Evolutionary conservation across 2,113 vertebrate species (phyloP).

Genomic region (Agapornis roseicollis): DNA sequence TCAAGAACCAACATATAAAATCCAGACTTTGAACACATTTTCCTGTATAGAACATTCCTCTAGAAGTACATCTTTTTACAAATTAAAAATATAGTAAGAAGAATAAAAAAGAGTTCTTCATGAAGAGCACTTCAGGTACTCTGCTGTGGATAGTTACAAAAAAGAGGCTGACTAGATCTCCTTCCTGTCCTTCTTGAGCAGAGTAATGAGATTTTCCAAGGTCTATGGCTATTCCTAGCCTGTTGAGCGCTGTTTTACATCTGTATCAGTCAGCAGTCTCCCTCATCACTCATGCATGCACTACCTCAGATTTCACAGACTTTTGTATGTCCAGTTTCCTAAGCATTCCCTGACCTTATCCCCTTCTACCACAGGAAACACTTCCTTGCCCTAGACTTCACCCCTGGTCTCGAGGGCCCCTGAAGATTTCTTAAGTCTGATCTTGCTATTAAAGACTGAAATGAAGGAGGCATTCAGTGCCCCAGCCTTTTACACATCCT

Average conservation of each 20-base stretch:
- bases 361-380: background rate
- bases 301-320: background rate
- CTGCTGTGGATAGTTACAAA: too few relatives aligned
- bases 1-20: background rate
- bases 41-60: background rate
- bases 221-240: background rate
- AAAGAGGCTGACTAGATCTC: background rate
- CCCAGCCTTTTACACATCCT: background rate
- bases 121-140: rapidly evolving
- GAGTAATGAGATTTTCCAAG: background rate
- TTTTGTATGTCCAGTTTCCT: background rate
- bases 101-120: background rate
- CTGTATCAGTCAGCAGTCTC: background rate
- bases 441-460: background rate
- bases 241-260: background rate
- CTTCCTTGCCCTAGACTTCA: background rate
- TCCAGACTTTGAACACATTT: background rate
- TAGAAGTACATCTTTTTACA: background rate
- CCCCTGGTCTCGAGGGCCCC: background rate
- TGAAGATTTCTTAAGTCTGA: background rate
- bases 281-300: background rate
- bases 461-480: background rate
- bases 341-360: background rate
- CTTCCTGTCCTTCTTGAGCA: background rate
- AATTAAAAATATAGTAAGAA: background rate